Base-by-base conservation (phyloP, 2,113 vertebrate genomes). In the Pithys albifrons region DNA sequence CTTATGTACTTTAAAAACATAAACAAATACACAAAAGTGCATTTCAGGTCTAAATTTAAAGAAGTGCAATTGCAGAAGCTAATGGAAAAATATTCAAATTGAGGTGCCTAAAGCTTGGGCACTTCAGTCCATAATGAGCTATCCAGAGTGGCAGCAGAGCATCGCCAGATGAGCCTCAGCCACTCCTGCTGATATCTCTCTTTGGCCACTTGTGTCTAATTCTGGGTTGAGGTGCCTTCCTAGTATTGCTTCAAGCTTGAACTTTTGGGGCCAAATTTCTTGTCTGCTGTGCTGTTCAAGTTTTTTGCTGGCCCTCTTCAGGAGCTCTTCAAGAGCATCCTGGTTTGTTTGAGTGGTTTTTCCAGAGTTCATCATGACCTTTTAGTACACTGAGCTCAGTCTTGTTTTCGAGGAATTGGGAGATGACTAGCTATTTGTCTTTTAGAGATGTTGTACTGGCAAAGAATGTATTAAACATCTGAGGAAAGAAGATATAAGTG, bases 401-500 rank as follows among this genome's bases (percentile, higher is more conserved):
- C 74, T 86, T 59, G 37, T 88, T 88, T 83, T 83, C 3, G 3
- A 88, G 64, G 65, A 92, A 77, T 24, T 41, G 70, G 23, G 59
- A 71, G 33, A 41, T 35, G 37, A 49, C 37, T 85, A 82, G 45
- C 37, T 84, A 35, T 72, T 64, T 86, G 61, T 85, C 81, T 89
- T 92, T 87, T 39, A 92, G 78, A 85, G 81, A 49, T 23, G 28
- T 27, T 80, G 14, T 67, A 29, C 55, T 87, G 71, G 80, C 87
- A 91, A 86, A 80, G 59, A 71, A 90, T n/a, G n/a, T 37, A 48
- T 55, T 69, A 91, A 94, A 67, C 24, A 3, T 81, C 59, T 41
- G 64, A 93, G 51, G 61, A 82, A 88, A 91, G 65, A 90, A 91
- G 55, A 93, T 58, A 57, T 7, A 88, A 79, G 59, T 88, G 84